These are phyloP conservation scores for Zygaena filipendulae DNA, from an alignment of 2,888 invertebrate genomes.

Conservation along the genomic window DNA sequence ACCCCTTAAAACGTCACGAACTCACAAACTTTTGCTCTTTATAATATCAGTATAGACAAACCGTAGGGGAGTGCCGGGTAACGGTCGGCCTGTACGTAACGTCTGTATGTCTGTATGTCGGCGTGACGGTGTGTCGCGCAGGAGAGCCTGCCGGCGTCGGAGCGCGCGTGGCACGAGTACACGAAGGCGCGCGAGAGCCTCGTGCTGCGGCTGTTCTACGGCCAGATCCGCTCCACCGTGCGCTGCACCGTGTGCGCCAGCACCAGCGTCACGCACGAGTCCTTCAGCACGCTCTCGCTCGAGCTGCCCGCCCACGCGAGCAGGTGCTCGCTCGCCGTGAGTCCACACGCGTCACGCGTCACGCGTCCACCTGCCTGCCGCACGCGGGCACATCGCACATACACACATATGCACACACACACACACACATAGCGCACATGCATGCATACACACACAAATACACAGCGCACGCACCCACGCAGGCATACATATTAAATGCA, in stretches of 20 bases:
- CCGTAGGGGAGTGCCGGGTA: no score
- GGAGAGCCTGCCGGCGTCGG: slow-evolving; percentile 49
- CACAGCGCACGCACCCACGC: not conserved
- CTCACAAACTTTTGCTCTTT: no score
- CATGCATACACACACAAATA: not conserved
- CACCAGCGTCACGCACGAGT: slow-evolving; percentile 86
- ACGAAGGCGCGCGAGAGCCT: slow-evolving; percentile 76
- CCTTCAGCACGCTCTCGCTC: slow-evolving; percentile 86
- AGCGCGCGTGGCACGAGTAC: slow-evolving; percentile 79
- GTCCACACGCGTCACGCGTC: no score
- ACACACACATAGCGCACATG: no score
- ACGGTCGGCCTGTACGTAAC: no score
- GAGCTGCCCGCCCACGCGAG: slow-evolving; percentile 75
- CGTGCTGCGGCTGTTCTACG: slow-evolving; percentile 84
- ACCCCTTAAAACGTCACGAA: no score
- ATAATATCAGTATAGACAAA: no score
- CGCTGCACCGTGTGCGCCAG: slow-evolving; percentile 78
- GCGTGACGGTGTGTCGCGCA: slow-evolving; percentile 18
- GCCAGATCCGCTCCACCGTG: slow-evolving; percentile 85
- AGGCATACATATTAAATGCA: not conserved
- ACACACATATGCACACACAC: slow-evolving; percentile 1
- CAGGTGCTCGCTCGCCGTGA: slow-evolving; percentile 72
- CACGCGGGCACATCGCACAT: not conserved
- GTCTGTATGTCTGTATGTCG: not conserved
- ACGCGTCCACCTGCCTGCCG: not conserved